Conservation (phyloP, 2,888 invertebrate species). For the Dioctria linearis region DNA sequence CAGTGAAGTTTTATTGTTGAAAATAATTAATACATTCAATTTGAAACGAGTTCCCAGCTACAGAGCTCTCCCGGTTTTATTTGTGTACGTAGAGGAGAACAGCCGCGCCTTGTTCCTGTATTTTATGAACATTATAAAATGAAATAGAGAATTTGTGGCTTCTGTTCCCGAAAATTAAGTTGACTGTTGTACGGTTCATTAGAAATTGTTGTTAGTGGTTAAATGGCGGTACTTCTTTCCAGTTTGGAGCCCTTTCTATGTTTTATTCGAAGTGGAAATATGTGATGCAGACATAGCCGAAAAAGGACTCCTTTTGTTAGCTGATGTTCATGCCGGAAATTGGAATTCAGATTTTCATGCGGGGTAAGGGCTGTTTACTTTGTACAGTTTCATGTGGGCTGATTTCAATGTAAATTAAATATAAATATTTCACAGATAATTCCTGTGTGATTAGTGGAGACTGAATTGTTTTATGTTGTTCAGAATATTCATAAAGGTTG, state of each 20-base stretch:
- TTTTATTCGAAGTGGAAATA: conserved; percentile 22
- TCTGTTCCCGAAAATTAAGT: conserved; percentile 40
- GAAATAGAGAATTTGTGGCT: conserved; percentile 47
- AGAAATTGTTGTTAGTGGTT: conserved; percentile 46
- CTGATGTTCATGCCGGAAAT: conserved; percentile 21
- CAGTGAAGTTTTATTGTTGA: conserved; percentile 35
- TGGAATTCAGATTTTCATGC: conserved; percentile 26
- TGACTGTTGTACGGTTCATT: conserved; percentile 41
- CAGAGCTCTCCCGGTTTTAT: neutral
- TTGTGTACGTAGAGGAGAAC: neutral
- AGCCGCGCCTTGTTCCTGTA: neutral
- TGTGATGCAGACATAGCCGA: conserved; percentile 23
- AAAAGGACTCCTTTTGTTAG: neutral
- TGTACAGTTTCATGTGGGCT: neutral
- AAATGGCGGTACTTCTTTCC: conserved; percentile 42
- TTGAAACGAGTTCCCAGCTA: conserved; percentile 5
- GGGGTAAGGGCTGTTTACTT: conserved; percentile 16
- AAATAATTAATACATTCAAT: conserved; percentile 49
- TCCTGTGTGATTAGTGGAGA: too few relatives aligned
- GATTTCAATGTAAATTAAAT: too few relatives aligned
- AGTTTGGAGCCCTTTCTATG: conserved; percentile 10
- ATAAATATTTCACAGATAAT: too few relatives aligned
- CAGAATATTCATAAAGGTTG: too few relatives aligned
- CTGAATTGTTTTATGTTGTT: too few relatives aligned
- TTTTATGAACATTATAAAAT: conserved; percentile 13